phyloP scores from a whole-genome alignment of 2,888 invertebrate genomes.

The Drosophila vallismaia region DNA sequence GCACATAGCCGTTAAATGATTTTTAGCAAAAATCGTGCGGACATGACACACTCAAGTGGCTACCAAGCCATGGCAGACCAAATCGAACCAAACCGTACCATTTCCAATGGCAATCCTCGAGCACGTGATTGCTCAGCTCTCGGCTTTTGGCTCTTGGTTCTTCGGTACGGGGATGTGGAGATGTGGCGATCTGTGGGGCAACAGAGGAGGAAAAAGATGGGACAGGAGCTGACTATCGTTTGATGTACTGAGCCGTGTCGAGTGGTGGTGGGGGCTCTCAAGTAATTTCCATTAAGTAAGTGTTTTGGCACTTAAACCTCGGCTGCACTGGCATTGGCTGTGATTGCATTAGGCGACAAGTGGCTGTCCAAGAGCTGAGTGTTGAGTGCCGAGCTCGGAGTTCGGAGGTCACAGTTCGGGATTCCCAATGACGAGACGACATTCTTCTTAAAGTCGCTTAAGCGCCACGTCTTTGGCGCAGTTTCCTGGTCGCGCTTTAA shows the following conservation, averaged over 20 bases:
- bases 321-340: conserved; percentile 66
- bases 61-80: conserved; percentile 10
- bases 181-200: neutral
- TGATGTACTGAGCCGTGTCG: conserved; percentile 50
- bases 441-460: conserved; percentile 48
- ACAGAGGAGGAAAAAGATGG: neutral
- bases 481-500: conserved; percentile 47
- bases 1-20: conserved; percentile 76
- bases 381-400: conserved; percentile 14
- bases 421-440: neutral
- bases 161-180: conserved; percentile 12
- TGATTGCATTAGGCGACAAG: conserved; percentile 65
- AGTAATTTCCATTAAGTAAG: conserved; percentile 80
- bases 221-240: neutral
- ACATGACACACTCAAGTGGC: conserved; percentile 79
- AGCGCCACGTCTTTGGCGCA: conserved; percentile 31
- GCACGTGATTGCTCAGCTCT: conserved; percentile 73
- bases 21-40: conserved; percentile 78
- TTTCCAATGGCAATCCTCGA: conserved; percentile 8
- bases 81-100: neutral
- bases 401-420: conserved; percentile 17
- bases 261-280: conserved; percentile 52
- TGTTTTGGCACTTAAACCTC: conserved; percentile 69
- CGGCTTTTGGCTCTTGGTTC: conserved; percentile 27
- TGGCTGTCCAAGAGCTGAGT: conserved; percentile 21